phyloP scores from a whole-genome alignment of 2,888 invertebrate species.

The Acleris laterana region DNA sequence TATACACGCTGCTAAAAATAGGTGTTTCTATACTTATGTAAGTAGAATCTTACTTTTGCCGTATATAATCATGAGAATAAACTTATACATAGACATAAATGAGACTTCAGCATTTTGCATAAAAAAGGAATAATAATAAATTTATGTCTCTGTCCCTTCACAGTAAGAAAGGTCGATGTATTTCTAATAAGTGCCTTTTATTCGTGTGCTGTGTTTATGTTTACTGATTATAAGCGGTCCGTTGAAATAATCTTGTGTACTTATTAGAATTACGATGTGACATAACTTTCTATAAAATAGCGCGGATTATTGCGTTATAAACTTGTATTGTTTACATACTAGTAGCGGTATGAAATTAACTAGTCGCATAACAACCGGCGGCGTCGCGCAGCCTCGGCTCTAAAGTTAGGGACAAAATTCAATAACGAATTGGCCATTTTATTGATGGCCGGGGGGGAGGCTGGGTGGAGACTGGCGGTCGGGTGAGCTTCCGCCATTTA shows the following conservation, averaged over 20 bases:
- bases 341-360: conserved; percentile 71
- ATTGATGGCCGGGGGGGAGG: conserved; percentile 83
- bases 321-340: conserved; percentile 74
- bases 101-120: conserved; percentile 62
- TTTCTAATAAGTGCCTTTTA: conserved; percentile 59
- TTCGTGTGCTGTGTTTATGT: conserved; percentile 59
- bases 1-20: conserved; percentile 76
- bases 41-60: conserved; percentile 77
- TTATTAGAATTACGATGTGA: conserved; percentile 70
- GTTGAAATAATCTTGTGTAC: conserved; percentile 64
- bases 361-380: conserved; percentile 74
- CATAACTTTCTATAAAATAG: conserved; percentile 78
- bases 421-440: conserved; percentile 85
- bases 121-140: conserved; percentile 56
- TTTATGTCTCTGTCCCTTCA: conserved; percentile 64
- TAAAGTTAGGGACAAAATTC: conserved; percentile 81
- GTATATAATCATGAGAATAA: conserved; percentile 50
- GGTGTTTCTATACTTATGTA: conserved; percentile 79
- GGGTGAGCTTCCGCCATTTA: conserved; percentile 79
- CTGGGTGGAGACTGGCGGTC: conserved; percentile 78
- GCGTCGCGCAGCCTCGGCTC: conserved; percentile 77
- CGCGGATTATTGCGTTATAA: conserved; percentile 57
- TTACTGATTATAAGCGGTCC: conserved; percentile 61
- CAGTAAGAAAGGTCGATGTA: conserved; percentile 60
- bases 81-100: conserved; percentile 52